Evolutionary conservation across 1,140 invertebrate genomes (phyloP).

Genomic region (Leptinotarsa undecemlineata): DNA sequence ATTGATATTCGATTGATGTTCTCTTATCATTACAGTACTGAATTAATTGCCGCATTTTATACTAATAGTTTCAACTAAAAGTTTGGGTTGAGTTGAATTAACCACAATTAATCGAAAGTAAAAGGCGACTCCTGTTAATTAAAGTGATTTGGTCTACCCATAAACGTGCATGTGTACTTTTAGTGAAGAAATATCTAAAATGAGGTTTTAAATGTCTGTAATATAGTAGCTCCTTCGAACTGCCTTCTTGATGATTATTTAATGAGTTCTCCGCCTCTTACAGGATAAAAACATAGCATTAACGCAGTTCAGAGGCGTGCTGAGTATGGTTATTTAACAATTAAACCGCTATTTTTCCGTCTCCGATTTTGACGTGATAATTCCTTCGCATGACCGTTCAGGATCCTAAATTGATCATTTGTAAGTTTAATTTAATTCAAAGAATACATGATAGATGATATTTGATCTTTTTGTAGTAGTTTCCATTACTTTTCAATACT

Average conservation of each 20-base stretch:
- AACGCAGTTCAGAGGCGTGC: background rate
- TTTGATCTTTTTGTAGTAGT: no score
- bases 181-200: background rate
- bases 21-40: no score
- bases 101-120: background rate
- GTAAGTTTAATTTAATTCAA: no score
- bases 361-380: no score
- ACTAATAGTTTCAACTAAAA: background rate
- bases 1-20: no score
- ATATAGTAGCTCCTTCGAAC: slow-evolving; percentile 6
- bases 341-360: background rate
- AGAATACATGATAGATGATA: no score
- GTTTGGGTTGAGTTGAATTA: background rate
- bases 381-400: no score
- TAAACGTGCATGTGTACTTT: slow-evolving; percentile 5
- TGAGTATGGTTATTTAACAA: background rate
- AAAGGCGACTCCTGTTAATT: background rate
- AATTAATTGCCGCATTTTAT: no score
- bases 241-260: slow-evolving; percentile 5
- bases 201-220: slow-evolving; percentile 6
- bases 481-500: no score
- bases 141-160: background rate
- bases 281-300: background rate
- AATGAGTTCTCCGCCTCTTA: slow-evolving; percentile 5
- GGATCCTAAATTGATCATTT: no score